Evolutionary conservation across 2,797 vertebrate genomes (phyloP).

Genomic region (Anolis apletophallus): DNA sequence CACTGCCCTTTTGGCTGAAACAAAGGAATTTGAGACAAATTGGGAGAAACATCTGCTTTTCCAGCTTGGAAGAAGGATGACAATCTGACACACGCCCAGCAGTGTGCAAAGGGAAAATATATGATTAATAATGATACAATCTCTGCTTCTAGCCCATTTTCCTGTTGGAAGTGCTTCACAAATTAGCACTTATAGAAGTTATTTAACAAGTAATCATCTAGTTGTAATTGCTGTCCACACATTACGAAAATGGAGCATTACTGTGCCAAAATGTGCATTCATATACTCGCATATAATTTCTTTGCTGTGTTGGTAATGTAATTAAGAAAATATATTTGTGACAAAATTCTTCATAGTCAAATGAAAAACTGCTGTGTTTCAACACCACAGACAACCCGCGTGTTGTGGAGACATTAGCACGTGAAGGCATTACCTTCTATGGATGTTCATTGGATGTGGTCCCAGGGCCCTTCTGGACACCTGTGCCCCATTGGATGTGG

Average conservation of each 20-base stretch:
- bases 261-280: not conserved
- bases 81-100: conserved; percentile 51
- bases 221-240: conserved; percentile 7
- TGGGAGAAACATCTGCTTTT: conserved; percentile 48
- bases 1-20: conserved; percentile 60
- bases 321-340: not conserved
- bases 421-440: conserved; percentile 1
- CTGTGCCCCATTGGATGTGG: no score
- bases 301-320: not conserved
- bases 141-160: conserved; percentile 51
- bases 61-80: conserved; percentile 47
- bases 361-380: not conserved
- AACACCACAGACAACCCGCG: not conserved
- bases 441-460: no score
- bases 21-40: conserved; percentile 22
- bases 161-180: conserved; percentile 50
- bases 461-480: no score
- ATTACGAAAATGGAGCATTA: conserved; percentile 13
- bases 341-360: not conserved
- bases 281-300: not conserved
- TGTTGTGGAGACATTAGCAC: conserved; percentile 1
- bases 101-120: conserved; percentile 40
- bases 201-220: not conserved
- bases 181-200: conserved; percentile 51
- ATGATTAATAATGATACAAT: conserved; percentile 61